Evolutionary conservation across 1,140 invertebrate genomes (phyloP).

Genomic region (Polyergus mexicanus): DNA sequence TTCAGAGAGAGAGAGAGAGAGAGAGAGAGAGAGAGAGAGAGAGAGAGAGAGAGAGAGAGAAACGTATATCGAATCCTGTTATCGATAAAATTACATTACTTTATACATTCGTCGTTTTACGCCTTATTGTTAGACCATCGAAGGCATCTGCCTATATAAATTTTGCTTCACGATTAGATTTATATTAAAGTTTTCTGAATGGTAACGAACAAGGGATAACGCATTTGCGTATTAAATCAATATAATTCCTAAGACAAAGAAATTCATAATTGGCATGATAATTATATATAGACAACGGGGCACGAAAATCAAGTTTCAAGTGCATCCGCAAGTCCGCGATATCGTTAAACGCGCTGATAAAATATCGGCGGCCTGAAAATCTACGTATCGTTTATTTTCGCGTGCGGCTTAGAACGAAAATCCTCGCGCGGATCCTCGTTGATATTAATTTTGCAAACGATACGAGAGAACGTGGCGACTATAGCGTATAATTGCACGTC

Average conservation of each 20-base stretch:
- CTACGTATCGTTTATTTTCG: constrained; percentile 50
- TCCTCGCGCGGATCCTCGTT: constrained; percentile 64
- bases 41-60: not conserved
- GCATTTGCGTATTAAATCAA: not conserved
- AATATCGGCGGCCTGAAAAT: constrained; percentile 20
- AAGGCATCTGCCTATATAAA: not conserved
- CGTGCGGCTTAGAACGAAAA: constrained; percentile 64
- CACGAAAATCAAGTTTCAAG: constrained; percentile 27
- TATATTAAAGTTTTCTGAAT: not conserved
- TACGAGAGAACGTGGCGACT: constrained; percentile 58
- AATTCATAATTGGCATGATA: not conserved
- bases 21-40: not conserved
- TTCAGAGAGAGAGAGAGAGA: not conserved
- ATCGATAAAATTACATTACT: not conserved
- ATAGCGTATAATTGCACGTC: constrained; percentile 69
- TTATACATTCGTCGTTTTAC: too few relatives aligned
- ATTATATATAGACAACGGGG: constrained; percentile 5
- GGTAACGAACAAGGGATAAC: not conserved
- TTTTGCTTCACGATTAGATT: not conserved
- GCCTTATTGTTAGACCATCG: too few relatives aligned
- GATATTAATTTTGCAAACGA: constrained; percentile 70
- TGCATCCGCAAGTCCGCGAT: constrained; percentile 35
- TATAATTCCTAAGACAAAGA: not conserved
- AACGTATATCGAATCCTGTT: not conserved
- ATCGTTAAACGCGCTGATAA: constrained; percentile 54